These are phyloP conservation scores for Cryptocephalus primarius DNA, from an alignment of 2,888 invertebrate genomes.

Conservation along the genomic window DNA sequence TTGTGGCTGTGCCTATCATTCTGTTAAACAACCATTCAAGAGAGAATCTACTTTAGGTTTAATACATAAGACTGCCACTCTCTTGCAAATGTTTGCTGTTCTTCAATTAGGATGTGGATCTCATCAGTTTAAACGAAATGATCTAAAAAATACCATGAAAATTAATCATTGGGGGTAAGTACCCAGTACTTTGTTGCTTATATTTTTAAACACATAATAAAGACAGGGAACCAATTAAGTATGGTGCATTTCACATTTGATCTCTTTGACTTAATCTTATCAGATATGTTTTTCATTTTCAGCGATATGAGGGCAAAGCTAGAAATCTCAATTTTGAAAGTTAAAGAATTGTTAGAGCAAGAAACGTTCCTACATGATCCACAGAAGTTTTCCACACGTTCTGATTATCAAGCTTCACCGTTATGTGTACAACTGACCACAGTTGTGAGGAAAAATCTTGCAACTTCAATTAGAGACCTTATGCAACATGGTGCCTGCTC, in stretches of 20 bases:
- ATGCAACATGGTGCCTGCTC: conserved; percentile 73
- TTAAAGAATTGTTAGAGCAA: conserved; percentile 48
- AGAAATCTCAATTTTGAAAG: conserved; percentile 75
- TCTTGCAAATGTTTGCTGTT: conserved; percentile 87
- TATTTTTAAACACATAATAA: too few relatives aligned
- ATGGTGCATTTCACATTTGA: too few relatives aligned
- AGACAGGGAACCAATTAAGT: too few relatives aligned
- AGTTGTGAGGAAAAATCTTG: conserved; percentile 84
- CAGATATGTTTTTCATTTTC: conserved; percentile 13
- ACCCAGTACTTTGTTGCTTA: background rate
- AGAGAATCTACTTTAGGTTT: conserved; percentile 56
- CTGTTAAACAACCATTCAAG: conserved; percentile 30
- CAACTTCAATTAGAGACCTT: conserved; percentile 81
- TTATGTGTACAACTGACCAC: conserved; percentile 74
- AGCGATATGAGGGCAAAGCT: conserved; percentile 85
- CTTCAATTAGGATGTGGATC: conserved; percentile 86
- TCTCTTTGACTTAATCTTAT: too few relatives aligned
- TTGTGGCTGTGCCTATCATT: conserved; percentile 41
- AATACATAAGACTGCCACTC: conserved; percentile 76
- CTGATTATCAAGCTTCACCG: conserved; percentile 37
- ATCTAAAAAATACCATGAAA: conserved; percentile 71
- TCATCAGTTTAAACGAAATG: conserved; percentile 57
- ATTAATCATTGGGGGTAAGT: conserved; percentile 85
- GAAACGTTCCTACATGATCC: conserved; percentile 24
- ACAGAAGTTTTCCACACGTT: background rate